Base-by-base conservation (phyloP, 1,140 invertebrate species). In the Anoplophora glabripennis region DNA sequence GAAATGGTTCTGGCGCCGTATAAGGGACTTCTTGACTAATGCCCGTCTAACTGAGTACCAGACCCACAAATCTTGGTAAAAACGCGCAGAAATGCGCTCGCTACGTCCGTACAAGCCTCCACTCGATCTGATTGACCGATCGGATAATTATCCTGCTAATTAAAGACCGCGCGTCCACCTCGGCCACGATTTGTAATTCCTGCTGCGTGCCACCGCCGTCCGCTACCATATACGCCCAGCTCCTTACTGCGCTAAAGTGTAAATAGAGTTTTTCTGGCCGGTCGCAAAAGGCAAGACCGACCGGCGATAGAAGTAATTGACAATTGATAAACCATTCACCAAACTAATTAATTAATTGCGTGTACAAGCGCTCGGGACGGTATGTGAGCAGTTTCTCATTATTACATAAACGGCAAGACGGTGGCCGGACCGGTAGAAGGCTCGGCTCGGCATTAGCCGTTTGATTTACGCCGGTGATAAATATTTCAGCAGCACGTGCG, bases 281-380 rank as follows among this genome's bases (percentile, higher is more conserved):
- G 57, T 56, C 61, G 45, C 58, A 66, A 58, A 66, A 61, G 64
- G 64, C 54, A 61, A 58, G n/a, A 41, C 61, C 44, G 28, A 52
- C 49, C 58, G 53, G 61, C 59, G 56, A 61, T 54, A 64, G 45
- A 64, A 55, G 57, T 64, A 66, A 66, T 66, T 64, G 64, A 61
- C 64, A 66, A 64, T 61, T 63, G 64, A 61, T 63, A 63, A 63
- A 51, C 52, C 46, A 49, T 55, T 51, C 57, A 59, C 57, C 57
- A 59, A 63, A 66, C 64, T 66, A 66, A 66, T 64, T 66, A 66
- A 66, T 66, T 66, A 66, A 66, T 64, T 63, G 61, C 54, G 53
- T 58, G 49, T 61, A 57, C 58, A 57, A 61, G 58, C 53, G 37
- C 52, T 64, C 57, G 42, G 33, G 38, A 54, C 44, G 52, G 38